Conservation (phyloP, 1,140 invertebrate genomes). For the Thalassaphorura encarpata region DNA sequence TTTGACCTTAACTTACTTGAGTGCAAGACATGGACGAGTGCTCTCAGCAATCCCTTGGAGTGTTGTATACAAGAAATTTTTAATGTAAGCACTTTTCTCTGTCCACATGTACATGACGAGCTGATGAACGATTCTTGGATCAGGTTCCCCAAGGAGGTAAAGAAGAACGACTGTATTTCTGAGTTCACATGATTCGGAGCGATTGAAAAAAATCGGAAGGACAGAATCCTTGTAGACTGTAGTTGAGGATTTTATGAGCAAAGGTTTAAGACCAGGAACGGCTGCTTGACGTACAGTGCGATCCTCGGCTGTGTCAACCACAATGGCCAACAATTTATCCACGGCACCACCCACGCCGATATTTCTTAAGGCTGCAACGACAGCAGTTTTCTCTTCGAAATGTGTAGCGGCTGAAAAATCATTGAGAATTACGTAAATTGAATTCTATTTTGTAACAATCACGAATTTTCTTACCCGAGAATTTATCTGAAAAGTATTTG, state of each 20-base stretch:
- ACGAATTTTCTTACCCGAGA: conserved; percentile 10
- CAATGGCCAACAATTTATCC: conserved; percentile 21
- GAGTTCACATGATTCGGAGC: conserved; percentile 22
- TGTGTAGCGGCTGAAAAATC: conserved; percentile 6
- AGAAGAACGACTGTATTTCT: conserved; percentile 13
- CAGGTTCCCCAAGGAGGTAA: conserved; percentile 5
- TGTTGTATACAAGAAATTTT: conserved; percentile 28
- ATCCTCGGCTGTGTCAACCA: conserved; percentile 15
- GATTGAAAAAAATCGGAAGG: conserved; percentile 30
- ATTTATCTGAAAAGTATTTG: too few species aligned
- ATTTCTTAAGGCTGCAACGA: conserved; percentile 22
- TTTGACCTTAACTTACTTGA: conserved; percentile 12
- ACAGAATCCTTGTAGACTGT: conserved; percentile 9
- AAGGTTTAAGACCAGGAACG: conserved; percentile 22
- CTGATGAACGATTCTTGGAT: conserved; percentile 15
- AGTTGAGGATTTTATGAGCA: conserved; percentile 8
- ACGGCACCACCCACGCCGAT: conserved; percentile 14
- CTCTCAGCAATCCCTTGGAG: conserved; percentile 10
- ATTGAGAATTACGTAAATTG: not conserved
- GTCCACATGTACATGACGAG: conserved; percentile 29
- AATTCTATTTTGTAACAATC: not conserved
- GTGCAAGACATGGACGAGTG: conserved; percentile 18
- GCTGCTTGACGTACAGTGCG: conserved; percentile 24
- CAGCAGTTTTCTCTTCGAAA: conserved; percentile 24
- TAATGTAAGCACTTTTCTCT: conserved; percentile 23